Evolutionary conservation across 1,140 invertebrate genomes (phyloP), one percentile per base, ranked within the genome.

Genomic region (Charaxes varanes): DNA sequence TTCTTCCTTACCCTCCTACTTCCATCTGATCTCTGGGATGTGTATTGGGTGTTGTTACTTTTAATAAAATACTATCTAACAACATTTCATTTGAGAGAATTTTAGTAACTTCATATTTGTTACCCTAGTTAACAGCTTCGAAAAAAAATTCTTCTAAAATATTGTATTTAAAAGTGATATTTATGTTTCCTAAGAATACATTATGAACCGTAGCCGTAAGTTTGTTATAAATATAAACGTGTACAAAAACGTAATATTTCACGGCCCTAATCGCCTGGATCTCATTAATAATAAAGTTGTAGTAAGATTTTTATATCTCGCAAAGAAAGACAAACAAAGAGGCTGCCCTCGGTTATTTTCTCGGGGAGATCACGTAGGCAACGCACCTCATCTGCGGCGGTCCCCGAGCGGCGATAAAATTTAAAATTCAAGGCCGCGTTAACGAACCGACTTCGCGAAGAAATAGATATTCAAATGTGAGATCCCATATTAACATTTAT

Each of bases 401-500:
- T 80, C 76, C 76, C 76, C 38, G 26, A 52, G 64, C 76, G 72
- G 33, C 70, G 63, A 80, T 83, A 80, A 83, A 83, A 80, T 83
- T 83, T 83, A 83, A 83, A 83, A 83, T 83, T 83, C 78, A 83
- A 83, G 78, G 78, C 69, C 78, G 70, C 70, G 76, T 80, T 83
- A 83, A 83, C 76, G 72, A 83, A 83, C 78, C 69, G 73, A 68
- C 73, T 71, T 70, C 76, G 78, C 73, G 73, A 80, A 80, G 76
- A 83, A 83, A 83, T 82, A 80, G 78, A 80, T 83, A 83, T 83
- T 83, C 78, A 83, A 83, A 83, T 83, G 78, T 74, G 70, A 76
- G 68, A 72, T 83, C 78, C 78, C 78, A 77, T 83, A 83, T 83
- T 83, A 83, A 83, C 79, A 83, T 80, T 83, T 83, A 83, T 83